Evolutionary conservation across 1,140 invertebrate species (phyloP).

Genomic region (Lordiphosa stackelbergi): DNA sequence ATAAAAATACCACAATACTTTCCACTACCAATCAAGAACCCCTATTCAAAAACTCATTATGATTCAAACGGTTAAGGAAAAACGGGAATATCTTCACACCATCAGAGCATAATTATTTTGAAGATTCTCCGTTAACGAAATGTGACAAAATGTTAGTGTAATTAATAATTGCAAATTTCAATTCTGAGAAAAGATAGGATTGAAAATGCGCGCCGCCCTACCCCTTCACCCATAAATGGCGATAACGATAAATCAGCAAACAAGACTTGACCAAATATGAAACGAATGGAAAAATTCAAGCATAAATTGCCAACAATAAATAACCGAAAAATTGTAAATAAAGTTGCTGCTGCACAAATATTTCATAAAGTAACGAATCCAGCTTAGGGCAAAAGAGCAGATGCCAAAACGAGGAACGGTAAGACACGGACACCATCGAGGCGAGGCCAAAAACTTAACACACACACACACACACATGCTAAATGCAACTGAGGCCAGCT

Average conservation of each 20-base stretch:
- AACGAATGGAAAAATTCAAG: constrained; percentile 55
- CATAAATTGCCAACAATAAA: constrained; percentile 75
- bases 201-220: too few species aligned
- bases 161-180: too few species aligned
- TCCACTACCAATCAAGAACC: too few species aligned
- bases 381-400: constrained; percentile 71
- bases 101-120: too few species aligned
- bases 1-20: too few species aligned
- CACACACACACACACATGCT: constrained; percentile 39
- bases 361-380: constrained; percentile 69
- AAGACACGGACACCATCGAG: constrained; percentile 51
- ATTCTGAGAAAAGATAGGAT: too few species aligned
- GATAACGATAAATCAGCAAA: constrained; percentile 60
- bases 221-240: constrained; percentile 10
- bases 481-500: constrained; percentile 53
- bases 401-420: constrained; percentile 64
- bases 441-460: constrained; percentile 66
- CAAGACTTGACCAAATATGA: constrained; percentile 67
- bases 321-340: constrained; percentile 76
- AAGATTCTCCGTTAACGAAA: too few species aligned
- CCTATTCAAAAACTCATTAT: too few species aligned
- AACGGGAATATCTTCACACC: too few species aligned
- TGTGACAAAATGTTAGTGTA: too few species aligned
- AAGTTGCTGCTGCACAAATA: constrained; percentile 69
- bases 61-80: too few species aligned